These are phyloP conservation scores for Neodiprion pinetum DNA, from an alignment of 1,140 invertebrate species.

Conservation along the genomic window DNA sequence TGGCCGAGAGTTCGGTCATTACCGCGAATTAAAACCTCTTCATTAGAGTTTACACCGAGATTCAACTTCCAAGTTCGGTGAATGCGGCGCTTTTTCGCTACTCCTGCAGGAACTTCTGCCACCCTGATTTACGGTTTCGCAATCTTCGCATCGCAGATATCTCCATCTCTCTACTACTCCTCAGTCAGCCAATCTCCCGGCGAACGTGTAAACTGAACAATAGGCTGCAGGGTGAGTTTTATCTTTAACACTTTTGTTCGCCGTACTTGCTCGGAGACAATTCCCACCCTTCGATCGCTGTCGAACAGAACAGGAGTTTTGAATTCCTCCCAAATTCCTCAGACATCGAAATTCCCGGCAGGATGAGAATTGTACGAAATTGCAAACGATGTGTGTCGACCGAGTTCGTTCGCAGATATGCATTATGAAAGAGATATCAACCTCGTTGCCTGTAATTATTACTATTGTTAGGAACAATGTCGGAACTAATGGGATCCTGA, in stretches of 20 bases:
- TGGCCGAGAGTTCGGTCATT: slow-evolving; percentile 4
- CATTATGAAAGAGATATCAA: no score
- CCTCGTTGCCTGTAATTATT: neutral
- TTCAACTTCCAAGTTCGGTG: slow-evolving; percentile 3
- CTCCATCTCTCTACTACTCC: neutral
- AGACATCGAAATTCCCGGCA: no score
- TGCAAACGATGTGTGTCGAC: no score
- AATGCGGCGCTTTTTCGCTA: neutral
- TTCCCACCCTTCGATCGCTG: no score
- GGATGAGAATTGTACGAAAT: no score
- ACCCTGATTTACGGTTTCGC: neutral
- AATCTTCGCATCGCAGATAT: slow-evolving; percentile 1
- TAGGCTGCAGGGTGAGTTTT: neutral
- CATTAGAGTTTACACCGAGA: slow-evolving; percentile 2
- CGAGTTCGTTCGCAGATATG: no score
- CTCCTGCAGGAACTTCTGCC: neutral
- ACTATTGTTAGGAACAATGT: neutral
- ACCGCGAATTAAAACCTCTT: slow-evolving; percentile 7
- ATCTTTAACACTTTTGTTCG: neutral
- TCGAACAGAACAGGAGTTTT: no score
- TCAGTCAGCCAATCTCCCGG: neutral
- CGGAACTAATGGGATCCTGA: neutral
- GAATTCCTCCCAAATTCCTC: no score
- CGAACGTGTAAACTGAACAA: neutral
- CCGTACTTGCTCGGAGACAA: no score